Percentiles rank a stretch among this genome's conserved stretches.
These are phyloP conservation scores for Lasaia peninsularis DNA, from an alignment of 1,140 invertebrate species.

Conservation along the genomic window DNA sequence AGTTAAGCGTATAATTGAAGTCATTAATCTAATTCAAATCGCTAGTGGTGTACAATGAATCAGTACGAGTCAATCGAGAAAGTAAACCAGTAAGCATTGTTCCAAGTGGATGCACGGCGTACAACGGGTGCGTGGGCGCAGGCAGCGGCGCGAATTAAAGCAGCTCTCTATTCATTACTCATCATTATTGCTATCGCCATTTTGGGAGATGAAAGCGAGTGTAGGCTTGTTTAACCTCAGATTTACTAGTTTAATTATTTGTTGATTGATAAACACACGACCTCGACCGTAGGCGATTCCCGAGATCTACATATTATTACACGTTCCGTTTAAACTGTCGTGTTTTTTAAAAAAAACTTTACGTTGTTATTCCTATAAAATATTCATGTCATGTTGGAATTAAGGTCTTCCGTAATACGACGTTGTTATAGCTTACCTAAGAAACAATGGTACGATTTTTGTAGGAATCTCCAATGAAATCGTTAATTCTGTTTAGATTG, in stretches of 20 bases:
- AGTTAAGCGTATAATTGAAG: constrained; percentile 32
- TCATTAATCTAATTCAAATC: constrained; percentile 67
- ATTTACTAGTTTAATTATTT: constrained; percentile 35
- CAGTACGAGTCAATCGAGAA: constrained; percentile 73
- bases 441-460: too few species aligned
- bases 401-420: too few species aligned
- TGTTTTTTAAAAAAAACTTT: too few species aligned
- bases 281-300: background rate
- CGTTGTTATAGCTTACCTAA: too few species aligned
- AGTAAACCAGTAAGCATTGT: constrained; percentile 74
- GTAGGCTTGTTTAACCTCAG: constrained; percentile 54
- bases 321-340: too few species aligned
- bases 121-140: constrained; percentile 56
- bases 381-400: too few species aligned
- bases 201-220: constrained; percentile 70
- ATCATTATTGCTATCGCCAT: constrained; percentile 69
- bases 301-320: background rate
- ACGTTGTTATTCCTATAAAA: too few species aligned
- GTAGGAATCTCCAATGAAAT: too few species aligned
- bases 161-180: constrained; percentile 76
- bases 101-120: constrained; percentile 66
- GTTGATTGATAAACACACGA: constrained; percentile 14
- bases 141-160: constrained; percentile 65
- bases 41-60: constrained; percentile 65
- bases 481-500: background rate